Evolutionary conservation across 2,888 invertebrate genomes (phyloP).

Genomic region (Ormyrus rosae): DNA sequence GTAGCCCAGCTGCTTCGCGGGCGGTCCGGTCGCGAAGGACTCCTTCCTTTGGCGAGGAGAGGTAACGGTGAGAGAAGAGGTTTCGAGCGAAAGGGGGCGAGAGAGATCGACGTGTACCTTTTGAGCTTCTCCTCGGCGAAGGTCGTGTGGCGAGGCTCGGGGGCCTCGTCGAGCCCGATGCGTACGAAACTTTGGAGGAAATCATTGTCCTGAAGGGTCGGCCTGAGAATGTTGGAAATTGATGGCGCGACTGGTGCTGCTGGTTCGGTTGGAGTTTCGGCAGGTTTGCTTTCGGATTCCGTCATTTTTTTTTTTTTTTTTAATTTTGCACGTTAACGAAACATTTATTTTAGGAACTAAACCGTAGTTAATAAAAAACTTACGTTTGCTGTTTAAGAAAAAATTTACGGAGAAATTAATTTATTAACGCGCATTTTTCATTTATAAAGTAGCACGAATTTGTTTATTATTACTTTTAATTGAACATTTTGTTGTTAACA

Average conservation of each 20-base stretch:
- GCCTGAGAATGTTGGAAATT: slow-evolving; percentile 81
- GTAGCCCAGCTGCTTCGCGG: slow-evolving; percentile 5
- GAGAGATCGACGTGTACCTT: slow-evolving; percentile 35
- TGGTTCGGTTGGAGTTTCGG: not conserved
- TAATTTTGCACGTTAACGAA: not conserved
- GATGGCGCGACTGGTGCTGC: not conserved
- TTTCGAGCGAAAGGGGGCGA: not conserved
- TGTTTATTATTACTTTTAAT: not conserved
- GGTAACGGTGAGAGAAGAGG: not conserved
- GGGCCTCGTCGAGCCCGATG: slow-evolving; percentile 80
- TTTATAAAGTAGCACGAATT: not conserved
- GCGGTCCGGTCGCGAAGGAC: slow-evolving; percentile 9
- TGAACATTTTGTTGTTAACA: too few species aligned
- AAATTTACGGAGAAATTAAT: not conserved
- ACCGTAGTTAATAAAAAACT: not conserved
- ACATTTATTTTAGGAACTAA: not conserved
- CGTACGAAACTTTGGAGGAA: slow-evolving; percentile 88
- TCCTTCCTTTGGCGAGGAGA: slow-evolving; percentile 15
- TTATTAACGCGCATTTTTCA: not conserved
- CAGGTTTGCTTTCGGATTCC: not conserved
- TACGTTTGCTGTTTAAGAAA: not conserved
- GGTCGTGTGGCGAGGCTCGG: slow-evolving; percentile 57
- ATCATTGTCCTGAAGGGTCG: slow-evolving; percentile 83
- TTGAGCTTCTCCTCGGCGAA: slow-evolving; percentile 37
- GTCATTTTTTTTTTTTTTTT: slow-evolving; percentile 1